Evolutionary conservation across 2,113 vertebrate genomes (phyloP), one percentile per base, ranked within the genome.

Genomic region (Sphyrna mokarran): DNA sequence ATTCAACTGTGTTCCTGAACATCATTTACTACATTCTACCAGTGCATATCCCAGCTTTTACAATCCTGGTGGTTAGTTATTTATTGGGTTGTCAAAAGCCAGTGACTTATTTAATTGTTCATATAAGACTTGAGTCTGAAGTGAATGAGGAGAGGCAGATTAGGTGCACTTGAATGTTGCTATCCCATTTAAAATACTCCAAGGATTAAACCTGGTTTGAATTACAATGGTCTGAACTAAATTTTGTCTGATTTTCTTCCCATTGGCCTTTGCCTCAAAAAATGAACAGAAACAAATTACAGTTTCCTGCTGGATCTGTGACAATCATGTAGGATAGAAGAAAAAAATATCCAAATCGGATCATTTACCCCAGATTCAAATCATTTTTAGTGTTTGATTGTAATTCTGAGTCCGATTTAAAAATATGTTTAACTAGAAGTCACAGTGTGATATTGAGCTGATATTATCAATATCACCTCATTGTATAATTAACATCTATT

Each of bases 41-140:
- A 83, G 37, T n/a, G 16, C 40, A n/a, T 37, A 37, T 18, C 78
- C 14, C 4, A 40, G 37, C 78, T 83, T 83, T 83, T 37, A 37
- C 20, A 83, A 40, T 83, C 78, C 16, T 14, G 76, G 33, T 80
- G 33, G 13, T 16, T 40, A n/a, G n/a, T 37, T 83, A 40, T 18
- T 83, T 83, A 83, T 40, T 40, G 14, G 78, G 37, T 40, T 37
- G 6, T 40, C 78, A 83, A 83, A 83, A 83, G 14, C n/a, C 14
- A 83, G n/a, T 83, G 78, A 83, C 78, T 83, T 78, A n/a, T 37
- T 83, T 83, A 83, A 40, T 83, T 83, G n/a, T 83, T 83, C 78
- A 16, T 83, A 37, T n/a, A 40, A 40, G 78, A 3, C 11, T 80
- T 37, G 76, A 80, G 2, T 80, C n/a, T 83, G n/a, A 83, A 14